Percentiles rank a stretch among this genome's conserved stretches.
These are phyloP conservation scores for Trichoplusia ni DNA, from an alignment of 1,140 invertebrate genomes.

Conservation along the genomic window DNA sequence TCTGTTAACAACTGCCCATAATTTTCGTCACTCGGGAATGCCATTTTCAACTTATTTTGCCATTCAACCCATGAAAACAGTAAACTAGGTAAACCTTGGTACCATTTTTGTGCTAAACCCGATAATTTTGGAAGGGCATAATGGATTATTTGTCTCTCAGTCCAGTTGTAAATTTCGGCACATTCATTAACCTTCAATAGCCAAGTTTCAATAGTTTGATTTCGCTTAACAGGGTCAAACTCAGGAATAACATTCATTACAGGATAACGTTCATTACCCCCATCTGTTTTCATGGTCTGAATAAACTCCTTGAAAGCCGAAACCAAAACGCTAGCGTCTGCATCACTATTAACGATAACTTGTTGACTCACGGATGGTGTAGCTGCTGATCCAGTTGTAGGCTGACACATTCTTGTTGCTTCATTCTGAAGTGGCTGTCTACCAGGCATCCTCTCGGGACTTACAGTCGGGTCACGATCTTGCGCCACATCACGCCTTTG, in stretches of 20 bases:
- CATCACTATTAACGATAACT: too few relatives aligned
- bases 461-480: too few relatives aligned
- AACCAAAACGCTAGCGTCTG: too few relatives aligned
- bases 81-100: slow-evolving; percentile 3
- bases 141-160: slow-evolving; percentile 1
- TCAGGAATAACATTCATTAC: slow-evolving; percentile 15
- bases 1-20: slow-evolving; percentile 16
- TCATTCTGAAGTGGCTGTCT: too few relatives aligned
- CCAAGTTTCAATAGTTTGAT: slow-evolving; percentile 10
- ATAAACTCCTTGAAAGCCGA: too few relatives aligned
- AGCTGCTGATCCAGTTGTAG: too few relatives aligned
- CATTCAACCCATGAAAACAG: slow-evolving; percentile 15
- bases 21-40: slow-evolving; percentile 5
- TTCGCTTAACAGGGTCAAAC: slow-evolving; percentile 14
- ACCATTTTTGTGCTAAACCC: slow-evolving; percentile 17
- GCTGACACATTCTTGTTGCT: too few relatives aligned
- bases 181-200: slow-evolving; percentile 23
- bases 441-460: too few relatives aligned
- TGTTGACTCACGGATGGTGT: too few relatives aligned
- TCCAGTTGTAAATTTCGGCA: slow-evolving; percentile 18
- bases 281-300: slow-evolving; percentile 24
- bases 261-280: neutral
- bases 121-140: slow-evolving; percentile 11
- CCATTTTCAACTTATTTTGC: slow-evolving; percentile 6
- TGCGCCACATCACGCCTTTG: too few relatives aligned